Conservation (phyloP, 2,797 vertebrate species). For the Acanthurus lineatus region DNA sequence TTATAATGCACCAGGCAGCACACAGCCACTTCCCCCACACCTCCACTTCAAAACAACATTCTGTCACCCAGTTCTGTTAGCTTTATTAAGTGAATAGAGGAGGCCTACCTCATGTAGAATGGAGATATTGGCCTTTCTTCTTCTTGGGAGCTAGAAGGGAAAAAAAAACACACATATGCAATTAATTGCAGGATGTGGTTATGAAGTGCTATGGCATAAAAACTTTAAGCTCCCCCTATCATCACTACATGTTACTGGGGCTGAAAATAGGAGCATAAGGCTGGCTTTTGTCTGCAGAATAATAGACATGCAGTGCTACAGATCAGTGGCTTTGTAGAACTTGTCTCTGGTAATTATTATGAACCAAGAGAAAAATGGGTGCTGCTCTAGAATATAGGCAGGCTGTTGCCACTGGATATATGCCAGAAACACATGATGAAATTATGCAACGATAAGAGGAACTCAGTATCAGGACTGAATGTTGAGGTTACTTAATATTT, state of each 20-base stretch:
- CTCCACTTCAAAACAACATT: slow-evolving; percentile 63
- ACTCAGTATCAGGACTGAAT: slow-evolving; percentile 50
- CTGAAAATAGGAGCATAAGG: slow-evolving; percentile 66
- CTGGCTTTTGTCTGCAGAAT: slow-evolving; percentile 81
- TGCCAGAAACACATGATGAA: slow-evolving; percentile 66
- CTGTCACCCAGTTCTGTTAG: slow-evolving; percentile 16
- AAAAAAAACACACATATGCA: slow-evolving; percentile 59
- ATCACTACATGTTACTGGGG: slow-evolving; percentile 46
- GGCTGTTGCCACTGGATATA: slow-evolving; percentile 44
- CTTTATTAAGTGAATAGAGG: slow-evolving; percentile 16
- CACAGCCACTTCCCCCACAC: slow-evolving; percentile 52
- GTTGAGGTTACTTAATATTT: slow-evolving; percentile 72
- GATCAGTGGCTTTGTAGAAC: slow-evolving; percentile 77
- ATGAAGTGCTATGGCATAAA: slow-evolving; percentile 41
- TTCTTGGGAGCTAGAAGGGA: slow-evolving; percentile 89
- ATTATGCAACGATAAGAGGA: slow-evolving; percentile 77
- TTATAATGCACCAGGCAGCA: slow-evolving; percentile 61
- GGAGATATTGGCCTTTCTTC: slow-evolving; percentile 93
- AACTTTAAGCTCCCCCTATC: slow-evolving; percentile 30
- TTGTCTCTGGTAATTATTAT: slow-evolving; percentile 79
- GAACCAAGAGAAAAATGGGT: slow-evolving; percentile 59
- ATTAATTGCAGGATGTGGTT: slow-evolving; percentile 40
- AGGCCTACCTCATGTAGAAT: slow-evolving; percentile 93
- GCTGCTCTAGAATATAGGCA: slow-evolving; percentile 59
- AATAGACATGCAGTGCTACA: slow-evolving; percentile 72